phyloP scores from a whole-genome alignment of 92 coral and sea anemone genomes.

The Palythoa grandis region DNA sequence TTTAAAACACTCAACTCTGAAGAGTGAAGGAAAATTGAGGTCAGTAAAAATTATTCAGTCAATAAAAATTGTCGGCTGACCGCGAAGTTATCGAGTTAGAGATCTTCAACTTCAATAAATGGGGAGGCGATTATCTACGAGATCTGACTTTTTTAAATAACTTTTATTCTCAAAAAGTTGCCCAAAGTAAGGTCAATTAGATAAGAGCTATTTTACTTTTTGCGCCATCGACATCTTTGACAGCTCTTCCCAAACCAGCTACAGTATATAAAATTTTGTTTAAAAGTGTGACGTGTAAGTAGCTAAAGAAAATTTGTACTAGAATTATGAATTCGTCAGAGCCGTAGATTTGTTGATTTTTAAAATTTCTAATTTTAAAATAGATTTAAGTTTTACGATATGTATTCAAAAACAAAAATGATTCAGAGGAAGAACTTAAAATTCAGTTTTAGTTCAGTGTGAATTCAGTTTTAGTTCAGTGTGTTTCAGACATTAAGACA shows the following conservation, averaged over 20 bases:
- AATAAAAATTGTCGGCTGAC: not conserved
- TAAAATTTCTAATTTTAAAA: no score
- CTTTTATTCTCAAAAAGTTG: not conserved
- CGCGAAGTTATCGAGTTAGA: not conserved
- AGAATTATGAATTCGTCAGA: no score
- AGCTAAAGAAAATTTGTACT: no score
- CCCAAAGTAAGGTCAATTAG: not conserved
- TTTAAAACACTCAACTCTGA: not conserved
- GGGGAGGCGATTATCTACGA: not conserved
- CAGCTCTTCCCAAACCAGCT: not conserved
- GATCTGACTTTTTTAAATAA: conserved; percentile 12
- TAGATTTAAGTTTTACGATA: no score
- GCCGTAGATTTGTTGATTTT: no score
- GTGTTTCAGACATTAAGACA: not conserved
- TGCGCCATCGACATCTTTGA: not conserved
- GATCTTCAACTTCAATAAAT: conserved; percentile 20
- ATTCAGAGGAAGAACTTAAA: no score
- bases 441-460: not conserved
- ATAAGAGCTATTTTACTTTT: conserved; percentile 1
- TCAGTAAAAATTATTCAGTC: not conserved
- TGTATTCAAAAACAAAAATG: no score
- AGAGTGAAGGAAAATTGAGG: not conserved
- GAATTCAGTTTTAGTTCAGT: not conserved
- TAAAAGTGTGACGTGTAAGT: no score
- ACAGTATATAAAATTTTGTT: not conserved